phyloP scores from a whole-genome alignment of 2,113 vertebrate genomes.

The Scartelaos histophorus region DNA sequence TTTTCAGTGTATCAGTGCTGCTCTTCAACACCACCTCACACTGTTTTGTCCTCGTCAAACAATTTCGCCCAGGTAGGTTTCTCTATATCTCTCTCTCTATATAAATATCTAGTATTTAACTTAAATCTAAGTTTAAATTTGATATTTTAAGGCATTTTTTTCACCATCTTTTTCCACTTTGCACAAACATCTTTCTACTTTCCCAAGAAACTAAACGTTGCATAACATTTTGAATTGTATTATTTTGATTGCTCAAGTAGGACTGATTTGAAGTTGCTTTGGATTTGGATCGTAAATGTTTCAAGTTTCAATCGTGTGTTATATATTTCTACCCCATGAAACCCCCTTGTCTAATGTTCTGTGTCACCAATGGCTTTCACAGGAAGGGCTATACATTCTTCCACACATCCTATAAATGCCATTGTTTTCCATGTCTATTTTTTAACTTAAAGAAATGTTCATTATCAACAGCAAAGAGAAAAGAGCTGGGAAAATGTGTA shows the following conservation, averaged over 20 bases:
- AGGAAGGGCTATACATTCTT: neutral
- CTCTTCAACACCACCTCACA: conserved; percentile 89
- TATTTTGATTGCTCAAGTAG: neutral
- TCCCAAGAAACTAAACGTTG: neutral
- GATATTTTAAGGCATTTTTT: neutral
- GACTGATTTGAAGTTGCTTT: neutral
- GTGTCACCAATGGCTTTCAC: neutral
- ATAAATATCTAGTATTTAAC: neutral
- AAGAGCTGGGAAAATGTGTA: neutral
- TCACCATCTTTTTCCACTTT: neutral
- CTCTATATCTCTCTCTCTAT: neutral
- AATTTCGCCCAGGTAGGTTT: conserved; percentile 89
- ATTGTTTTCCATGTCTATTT: neutral
- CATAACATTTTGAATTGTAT: neutral
- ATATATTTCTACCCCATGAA: neutral
- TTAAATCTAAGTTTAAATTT: neutral
- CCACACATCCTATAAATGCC: conserved; percentile 1
- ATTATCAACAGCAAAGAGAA: neutral
- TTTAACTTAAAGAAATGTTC: conserved; percentile 4
- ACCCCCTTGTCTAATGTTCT: neutral
- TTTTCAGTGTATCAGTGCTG: conserved; percentile 89
- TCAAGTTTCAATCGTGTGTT: neutral
- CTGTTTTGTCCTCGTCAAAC: conserved; percentile 92
- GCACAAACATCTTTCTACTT: neutral
- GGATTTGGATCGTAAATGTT: neutral